Base-by-base conservation (phyloP, 2,888 invertebrate species). In the Lymantria monacha region DNA sequence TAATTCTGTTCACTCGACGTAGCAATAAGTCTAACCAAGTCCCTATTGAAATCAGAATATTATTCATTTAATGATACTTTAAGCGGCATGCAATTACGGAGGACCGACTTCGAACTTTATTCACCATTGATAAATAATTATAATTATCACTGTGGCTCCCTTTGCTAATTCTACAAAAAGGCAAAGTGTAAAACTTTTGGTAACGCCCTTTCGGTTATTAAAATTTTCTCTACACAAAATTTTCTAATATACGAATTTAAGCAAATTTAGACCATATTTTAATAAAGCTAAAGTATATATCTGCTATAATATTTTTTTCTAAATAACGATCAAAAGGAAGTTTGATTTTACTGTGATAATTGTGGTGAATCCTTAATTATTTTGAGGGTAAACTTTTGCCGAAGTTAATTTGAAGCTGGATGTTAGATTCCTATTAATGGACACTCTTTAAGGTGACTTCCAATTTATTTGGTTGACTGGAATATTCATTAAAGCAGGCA, bases 341-440 rank as follows among this genome's bases (percentile, higher is more conserved):
- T 88, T 89, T 87, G 89, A 89, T 91, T 90, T 87, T 83, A 86
- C 78, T 85, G 88, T 79, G 88, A 91, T 90, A 91, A 91, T 90
- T 90, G 90, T 83, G 90, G 91, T 77, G 86, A 87, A 89, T 90
- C 90, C 87, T 86, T 90, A 90, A 91, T 91, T 91, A 90, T 90
- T 91, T 91, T 83, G 89, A 85, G 90, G 90, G 89, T 90, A 90
- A 91, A 90, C 90, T 91, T 90, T 87, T 74, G 73, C 80, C 70
- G 64, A 81, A 90, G 90, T 90, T 88, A 91, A 91, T 90, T 91
- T 89, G 81, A 83, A 76, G 80, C 73, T 83, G 84, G 77, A 79
- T 82, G 84, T 85, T 87, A 81, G 82, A 82, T 83, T 86, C 84
- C 82, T 80, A 85, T 87, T 88, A 89, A 90, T 88, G 87, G 88